phyloP scores from a whole-genome alignment of 2,888 invertebrate species.

The Nowickia ferox region DNA sequence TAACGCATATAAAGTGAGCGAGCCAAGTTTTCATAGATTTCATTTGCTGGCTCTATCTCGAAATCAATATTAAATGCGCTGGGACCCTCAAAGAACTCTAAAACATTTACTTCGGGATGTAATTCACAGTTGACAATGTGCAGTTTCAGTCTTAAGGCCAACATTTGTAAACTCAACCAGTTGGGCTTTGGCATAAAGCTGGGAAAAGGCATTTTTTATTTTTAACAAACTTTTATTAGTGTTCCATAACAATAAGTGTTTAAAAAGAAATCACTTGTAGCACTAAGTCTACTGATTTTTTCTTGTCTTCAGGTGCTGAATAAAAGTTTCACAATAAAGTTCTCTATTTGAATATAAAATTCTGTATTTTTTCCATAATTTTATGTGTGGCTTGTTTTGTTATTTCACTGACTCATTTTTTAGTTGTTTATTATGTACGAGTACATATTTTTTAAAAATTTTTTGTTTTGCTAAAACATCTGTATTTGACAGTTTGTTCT shows the following conservation, averaged over 20 bases:
- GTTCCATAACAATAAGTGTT: not conserved
- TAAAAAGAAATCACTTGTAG: too few relatives aligned
- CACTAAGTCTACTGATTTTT: not conserved
- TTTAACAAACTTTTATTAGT: not conserved
- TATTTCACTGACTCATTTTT: not conserved
- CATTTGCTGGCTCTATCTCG: not conserved
- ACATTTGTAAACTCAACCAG: conserved; percentile 23
- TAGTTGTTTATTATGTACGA: not conserved
- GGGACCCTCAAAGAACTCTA: conserved; percentile 15
- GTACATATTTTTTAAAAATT: not conserved
- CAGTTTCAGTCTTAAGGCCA: conserved; percentile 7
- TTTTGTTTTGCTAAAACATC: not conserved
- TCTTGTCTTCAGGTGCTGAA: not conserved
- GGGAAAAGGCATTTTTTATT: conserved; percentile 13
- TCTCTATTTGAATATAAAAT: not conserved
- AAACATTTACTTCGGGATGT: conserved; percentile 6
- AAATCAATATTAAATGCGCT: not conserved
- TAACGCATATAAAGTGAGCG: conserved; percentile 21
- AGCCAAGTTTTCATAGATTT: conserved; percentile 13
- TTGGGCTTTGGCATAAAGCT: conserved; percentile 23
- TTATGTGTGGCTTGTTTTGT: too few relatives aligned
- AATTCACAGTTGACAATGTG: conserved; percentile 15
- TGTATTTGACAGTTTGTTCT: not conserved
- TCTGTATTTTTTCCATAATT: not conserved
- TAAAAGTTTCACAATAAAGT: not conserved